These are phyloP conservation scores for Hemibagrus wyckioides DNA, from an alignment of 2,113 vertebrate genomes.

Conservation along the genomic window DNA sequence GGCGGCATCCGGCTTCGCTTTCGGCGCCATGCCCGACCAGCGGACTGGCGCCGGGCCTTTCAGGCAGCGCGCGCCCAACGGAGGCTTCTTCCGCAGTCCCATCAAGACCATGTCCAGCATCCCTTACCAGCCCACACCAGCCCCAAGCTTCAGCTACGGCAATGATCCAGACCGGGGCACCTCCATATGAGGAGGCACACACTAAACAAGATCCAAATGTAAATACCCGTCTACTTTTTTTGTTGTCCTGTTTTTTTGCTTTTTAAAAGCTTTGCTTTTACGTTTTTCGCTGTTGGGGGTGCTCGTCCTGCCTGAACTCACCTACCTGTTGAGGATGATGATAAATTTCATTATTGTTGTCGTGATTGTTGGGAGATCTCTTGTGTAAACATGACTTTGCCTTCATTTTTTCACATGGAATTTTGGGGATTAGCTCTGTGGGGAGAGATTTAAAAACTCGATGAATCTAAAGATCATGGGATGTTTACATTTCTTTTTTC, in stretches of 20 bases:
- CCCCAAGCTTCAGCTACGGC: slow-evolving; percentile 93
- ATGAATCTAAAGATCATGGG: slow-evolving; percentile 24
- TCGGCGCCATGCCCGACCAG: slow-evolving; percentile 90
- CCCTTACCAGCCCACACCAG: slow-evolving; percentile 97
- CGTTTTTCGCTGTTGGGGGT: slow-evolving; percentile 56
- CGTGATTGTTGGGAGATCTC: slow-evolving; percentile 70
- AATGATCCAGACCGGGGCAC: slow-evolving; percentile 98
- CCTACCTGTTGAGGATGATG: slow-evolving; percentile 59
- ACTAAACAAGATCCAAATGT: slow-evolving; percentile 66
- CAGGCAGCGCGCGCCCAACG: slow-evolving; percentile 96
- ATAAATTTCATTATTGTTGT: slow-evolving; percentile 71
- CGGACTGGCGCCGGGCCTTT: slow-evolving; percentile 91
- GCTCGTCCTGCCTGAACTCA: slow-evolving; percentile 57
- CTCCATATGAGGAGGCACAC: slow-evolving; percentile 83
- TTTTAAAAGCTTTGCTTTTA: slow-evolving; percentile 57
- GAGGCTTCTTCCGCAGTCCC: slow-evolving; percentile 98
- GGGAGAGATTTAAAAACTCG: slow-evolving; percentile 23
- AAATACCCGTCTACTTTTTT: slow-evolving; percentile 68
- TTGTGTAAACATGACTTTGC: slow-evolving; percentile 66
- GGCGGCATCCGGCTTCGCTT: slow-evolving; percentile 94
- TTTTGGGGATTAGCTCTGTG: slow-evolving; percentile 28
- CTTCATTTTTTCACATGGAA: slow-evolving; percentile 62
- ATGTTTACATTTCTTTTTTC: slow-evolving; percentile 39
- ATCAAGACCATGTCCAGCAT: slow-evolving; percentile 99
- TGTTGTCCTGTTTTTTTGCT: slow-evolving; percentile 58